Evolutionary conservation across 1,140 invertebrate species (phyloP), one percentile per base, ranked within the genome.

Genomic region (Elysia chlorotica): DNA sequence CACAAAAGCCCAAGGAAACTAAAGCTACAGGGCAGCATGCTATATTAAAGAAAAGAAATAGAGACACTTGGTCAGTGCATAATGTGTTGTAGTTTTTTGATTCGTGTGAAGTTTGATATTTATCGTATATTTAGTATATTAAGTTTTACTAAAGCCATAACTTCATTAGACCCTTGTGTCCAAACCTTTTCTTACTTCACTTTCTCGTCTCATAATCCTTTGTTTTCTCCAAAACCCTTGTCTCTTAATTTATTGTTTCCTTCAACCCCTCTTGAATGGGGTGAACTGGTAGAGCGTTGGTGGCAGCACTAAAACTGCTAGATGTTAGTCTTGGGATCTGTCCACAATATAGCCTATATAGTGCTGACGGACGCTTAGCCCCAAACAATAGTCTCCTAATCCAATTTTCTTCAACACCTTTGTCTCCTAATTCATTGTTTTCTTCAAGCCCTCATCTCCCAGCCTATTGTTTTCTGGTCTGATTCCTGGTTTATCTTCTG

Each of bases 1-100:
- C 94, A 3, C 95, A 96, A 85, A 90, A 93, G 35, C 91, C 92
- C 25, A 92, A 93, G 36, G 95, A 96, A 85, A 90, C 91, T 25
- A 88, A 92, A 30, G 88, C 92, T 19, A 83, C 95, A 14, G 92
- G 93, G 0, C 89, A 93, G 5, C 90, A 95, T 57, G 95, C 95
- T 87, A 90, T 90, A 73, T 90, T 91, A 14, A 91, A 89, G 82
- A 89, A 90, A 65, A 92, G 91, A 78, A 92, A 92, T 75, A 91
- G 91, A 81, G 91, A 92, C 74, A 89, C 90, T 23, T 91, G 90
- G 88, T 90, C 81, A 83, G 84, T 65, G 36, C 14, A 19, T 41
- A 56, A 17, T 14, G 14, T 14, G 57, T 59, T 19, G 10, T 6
- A 30, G 10, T 4, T 63, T n/a, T 25, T 6, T 30, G 28, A 14